Evolutionary conservation across 2,113 vertebrate genomes (phyloP), one percentile per base, ranked within the genome.

Genomic region (Carassius gibelio): DNA sequence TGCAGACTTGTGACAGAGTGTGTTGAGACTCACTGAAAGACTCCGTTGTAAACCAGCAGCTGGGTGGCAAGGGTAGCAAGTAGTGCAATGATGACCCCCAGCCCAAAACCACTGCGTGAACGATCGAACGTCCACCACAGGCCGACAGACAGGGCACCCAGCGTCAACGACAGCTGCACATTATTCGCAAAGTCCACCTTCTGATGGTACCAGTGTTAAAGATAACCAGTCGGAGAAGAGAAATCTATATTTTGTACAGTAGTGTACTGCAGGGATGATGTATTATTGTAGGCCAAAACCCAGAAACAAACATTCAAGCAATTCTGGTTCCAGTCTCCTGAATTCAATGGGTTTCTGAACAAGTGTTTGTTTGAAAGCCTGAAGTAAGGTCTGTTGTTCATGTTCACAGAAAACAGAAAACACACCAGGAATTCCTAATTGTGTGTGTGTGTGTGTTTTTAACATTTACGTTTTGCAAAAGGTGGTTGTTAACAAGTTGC

Each of bases 131-230:
- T 99, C 98, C 98, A 99, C 98, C 98, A 99, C 55, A 99, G 90
- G 2, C 98, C 97, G 21, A 99, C 95, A 61, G 97, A 99, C n/a
- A 99, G 93, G 0, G 97, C 98, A 14, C 97, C 98, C 93, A 99
- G 91, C 0, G 98, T 99, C 87, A 99, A 95, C 26, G 97, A 99
- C 85, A 99, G 90, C 93, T 99, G 98, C 66, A 97, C 95, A 68
- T 98, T 99, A 94, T 99, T 99, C 87, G 96, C 97, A 94, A 99
- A 99, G 92, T 99, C 97, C 90, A 99, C 97, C 91, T 99, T 99
- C 98, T 99, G 94, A 81, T 3, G 72, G 62, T 3, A 84, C 19
- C 82, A 15, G 2, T 64, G 93, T 96, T 95, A 98, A 98, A 95
- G 95, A 88, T 4, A 45, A 42, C 30, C 8, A 13, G 1, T 17